Conservation (phyloP, 1,140 invertebrate genomes). For the Drosophila setifemur region DNA sequence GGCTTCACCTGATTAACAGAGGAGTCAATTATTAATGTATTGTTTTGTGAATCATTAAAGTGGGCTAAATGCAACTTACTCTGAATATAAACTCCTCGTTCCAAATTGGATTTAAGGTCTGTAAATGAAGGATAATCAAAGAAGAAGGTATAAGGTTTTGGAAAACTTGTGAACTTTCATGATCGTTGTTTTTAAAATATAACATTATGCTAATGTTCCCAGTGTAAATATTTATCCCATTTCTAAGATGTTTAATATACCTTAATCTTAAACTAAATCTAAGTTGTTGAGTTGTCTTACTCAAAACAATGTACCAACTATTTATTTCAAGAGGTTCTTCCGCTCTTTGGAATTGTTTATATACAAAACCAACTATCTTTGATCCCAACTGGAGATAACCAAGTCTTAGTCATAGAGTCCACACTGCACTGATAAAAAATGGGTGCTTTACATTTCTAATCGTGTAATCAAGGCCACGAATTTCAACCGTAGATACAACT, state of each 20-base stretch:
- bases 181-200: slow-evolving; percentile 1
- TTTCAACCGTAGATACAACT: not conserved
- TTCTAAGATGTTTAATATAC: too few relatives aligned
- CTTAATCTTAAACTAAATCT: too few relatives aligned
- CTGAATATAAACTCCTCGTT: slow-evolving; percentile 98
- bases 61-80: slow-evolving; percentile 85
- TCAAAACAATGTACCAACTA: not conserved
- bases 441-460: slow-evolving; percentile 39
- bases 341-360: not conserved
- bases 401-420: slow-evolving; percentile 15
- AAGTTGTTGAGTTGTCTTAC: too few relatives aligned
- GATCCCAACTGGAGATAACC: slow-evolving; percentile 11
- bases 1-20: slow-evolving; percentile 90
- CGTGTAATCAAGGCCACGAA: slow-evolving; percentile 14
- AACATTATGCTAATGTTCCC: too few relatives aligned
- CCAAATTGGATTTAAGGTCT: slow-evolving; percentile 98
- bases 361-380: not conserved
- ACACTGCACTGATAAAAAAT: slow-evolving; percentile 15
- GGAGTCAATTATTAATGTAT: not conserved
- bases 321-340: not conserved
- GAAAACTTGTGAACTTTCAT: too few relatives aligned
- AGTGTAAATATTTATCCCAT: too few relatives aligned
- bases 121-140: slow-evolving; percentile 81
- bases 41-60: too few relatives aligned
- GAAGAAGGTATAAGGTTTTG: too few relatives aligned